A percentile compares a stretch with the other conserved stretches of the same genome.
phyloP scores from a whole-genome alignment of 1,140 invertebrate genomes.

The Tetragonula clypearis region DNA sequence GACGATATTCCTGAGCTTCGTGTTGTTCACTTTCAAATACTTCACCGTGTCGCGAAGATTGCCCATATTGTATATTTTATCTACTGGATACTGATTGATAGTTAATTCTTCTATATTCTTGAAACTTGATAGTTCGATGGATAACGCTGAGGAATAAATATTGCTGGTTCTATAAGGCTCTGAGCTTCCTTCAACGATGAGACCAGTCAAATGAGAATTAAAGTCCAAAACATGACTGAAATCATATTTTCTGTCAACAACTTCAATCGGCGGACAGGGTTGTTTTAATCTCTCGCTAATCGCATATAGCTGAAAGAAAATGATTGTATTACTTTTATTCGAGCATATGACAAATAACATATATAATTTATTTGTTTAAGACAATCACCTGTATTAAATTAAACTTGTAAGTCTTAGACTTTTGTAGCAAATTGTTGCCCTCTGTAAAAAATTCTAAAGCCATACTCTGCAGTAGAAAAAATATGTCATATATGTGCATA shows the following conservation, averaged over 20 bases:
- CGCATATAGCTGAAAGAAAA: constrained; percentile 89
- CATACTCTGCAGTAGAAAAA: constrained; percentile 90
- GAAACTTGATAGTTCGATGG: constrained; percentile 91
- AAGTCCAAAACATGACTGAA: constrained; percentile 96
- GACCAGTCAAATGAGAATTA: constrained; percentile 87
- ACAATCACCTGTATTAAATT: constrained; percentile 87
- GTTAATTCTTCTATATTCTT: constrained; percentile 86
- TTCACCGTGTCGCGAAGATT: constrained; percentile 87
- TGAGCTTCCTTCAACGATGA: constrained; percentile 87
- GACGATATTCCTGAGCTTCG: constrained; percentile 84
- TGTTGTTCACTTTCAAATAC: constrained; percentile 84
- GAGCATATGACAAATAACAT: not conserved
- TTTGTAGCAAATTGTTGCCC: constrained; percentile 85
- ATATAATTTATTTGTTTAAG: not conserved
- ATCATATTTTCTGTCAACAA: constrained; percentile 87
- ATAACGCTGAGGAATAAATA: constrained; percentile 89
- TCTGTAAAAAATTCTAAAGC: constrained; percentile 87
- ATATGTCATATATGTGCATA: constrained; percentile 92
- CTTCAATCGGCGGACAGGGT: constrained; percentile 89
- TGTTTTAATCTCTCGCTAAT: constrained; percentile 93
- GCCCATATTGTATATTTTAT: constrained; percentile 86
- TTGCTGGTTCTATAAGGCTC: constrained; percentile 89
- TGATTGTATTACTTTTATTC: not conserved
- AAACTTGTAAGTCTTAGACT: constrained; percentile 85
- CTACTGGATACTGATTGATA: constrained; percentile 84